Base-by-base conservation (phyloP, 2,797 vertebrate genomes). In the Remorina albescens region DNA sequence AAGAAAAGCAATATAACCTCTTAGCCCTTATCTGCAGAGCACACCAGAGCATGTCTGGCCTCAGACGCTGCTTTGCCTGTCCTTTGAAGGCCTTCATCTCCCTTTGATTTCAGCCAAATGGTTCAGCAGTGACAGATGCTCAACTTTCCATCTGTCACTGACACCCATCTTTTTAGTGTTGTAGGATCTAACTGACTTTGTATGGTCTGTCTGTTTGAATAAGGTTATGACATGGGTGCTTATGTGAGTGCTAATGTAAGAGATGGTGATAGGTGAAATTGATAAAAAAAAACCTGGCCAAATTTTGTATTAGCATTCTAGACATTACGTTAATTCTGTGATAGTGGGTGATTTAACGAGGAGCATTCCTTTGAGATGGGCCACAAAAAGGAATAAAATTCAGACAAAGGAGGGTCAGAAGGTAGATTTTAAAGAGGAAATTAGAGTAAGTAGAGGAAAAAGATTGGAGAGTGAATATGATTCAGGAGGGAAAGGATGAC, bases 1-100 rank as follows among this genome's bases (percentile, higher is more conserved):
- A 90, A 83, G 87, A 84, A 86, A 89, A 88, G 89, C 82, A 92
- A 89, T 88, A 85, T 90, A 89, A 92, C 92, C 91, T 87, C 81
- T 85, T 84, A 83, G 76, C 88, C 86, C 88, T 83, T 80, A 84
- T 89, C 85, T 87, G 61, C 41, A 37, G 78, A 80, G 83, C 81
- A 90, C 87, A 89, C 81, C 73, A 80, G 89, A 84, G 83, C 82
- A 83, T 83, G 85, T 86, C 89, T 86, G 82, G 86, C 78, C 86
- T 88, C 88, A 83, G 84, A 87, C 78, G 57, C 34, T 26, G 85
- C 83, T 81, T 88, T 84, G 82, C 67, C 67, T 77, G 85, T 89
- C 86, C 85, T 92, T 88, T 92, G 89, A 91, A 93, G 85, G 83
- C 76, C 86, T 69, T 89, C 88, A 56, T 90, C 85, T 89, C 76